phyloP scores from a whole-genome alignment of 2,113 vertebrate genomes.

The Ardeotis arabs region DNA sequence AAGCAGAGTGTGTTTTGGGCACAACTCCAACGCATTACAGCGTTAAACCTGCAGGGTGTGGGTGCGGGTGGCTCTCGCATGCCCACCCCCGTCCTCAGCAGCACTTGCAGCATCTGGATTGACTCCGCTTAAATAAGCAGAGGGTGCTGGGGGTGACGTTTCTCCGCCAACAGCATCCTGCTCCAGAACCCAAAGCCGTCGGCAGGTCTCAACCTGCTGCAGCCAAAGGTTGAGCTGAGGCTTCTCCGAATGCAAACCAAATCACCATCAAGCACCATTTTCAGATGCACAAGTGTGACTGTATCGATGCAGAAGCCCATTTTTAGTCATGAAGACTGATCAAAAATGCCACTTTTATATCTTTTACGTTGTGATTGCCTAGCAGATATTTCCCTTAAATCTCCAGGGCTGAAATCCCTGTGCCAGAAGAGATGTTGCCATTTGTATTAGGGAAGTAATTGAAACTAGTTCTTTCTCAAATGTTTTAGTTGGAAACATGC shows the following conservation, averaged over 20 bases:
- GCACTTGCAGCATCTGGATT: neutral
- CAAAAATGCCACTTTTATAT: neutral
- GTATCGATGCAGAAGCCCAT: neutral
- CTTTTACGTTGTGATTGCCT: neutral
- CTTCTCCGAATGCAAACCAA: neutral
- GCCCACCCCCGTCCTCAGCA: neutral
- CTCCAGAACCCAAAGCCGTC: neutral
- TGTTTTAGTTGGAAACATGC: slow-evolving; percentile 27
- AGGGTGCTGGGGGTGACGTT: neutral
- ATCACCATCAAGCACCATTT: neutral
- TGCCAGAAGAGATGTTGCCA: neutral
- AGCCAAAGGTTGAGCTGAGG: neutral
- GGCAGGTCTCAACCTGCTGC: neutral
- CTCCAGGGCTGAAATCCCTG: neutral
- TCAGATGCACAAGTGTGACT: neutral
- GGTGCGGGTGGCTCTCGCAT: fast-evolving
- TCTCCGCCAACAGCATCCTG: neutral
- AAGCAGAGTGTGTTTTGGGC: neutral
- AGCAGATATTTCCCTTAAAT: slow-evolving; percentile 31
- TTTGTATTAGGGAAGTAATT: slow-evolving; percentile 13
- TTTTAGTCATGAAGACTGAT: neutral
- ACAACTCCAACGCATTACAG: neutral
- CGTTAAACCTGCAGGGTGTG: neutral
- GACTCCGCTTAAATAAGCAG: neutral
- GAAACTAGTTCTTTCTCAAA: slow-evolving; percentile 28